Percentiles rank a stretch among this genome's conserved stretches.
phyloP scores from a whole-genome alignment of 2,888 invertebrate species.

The Gisinianus flammeolus region DNA sequence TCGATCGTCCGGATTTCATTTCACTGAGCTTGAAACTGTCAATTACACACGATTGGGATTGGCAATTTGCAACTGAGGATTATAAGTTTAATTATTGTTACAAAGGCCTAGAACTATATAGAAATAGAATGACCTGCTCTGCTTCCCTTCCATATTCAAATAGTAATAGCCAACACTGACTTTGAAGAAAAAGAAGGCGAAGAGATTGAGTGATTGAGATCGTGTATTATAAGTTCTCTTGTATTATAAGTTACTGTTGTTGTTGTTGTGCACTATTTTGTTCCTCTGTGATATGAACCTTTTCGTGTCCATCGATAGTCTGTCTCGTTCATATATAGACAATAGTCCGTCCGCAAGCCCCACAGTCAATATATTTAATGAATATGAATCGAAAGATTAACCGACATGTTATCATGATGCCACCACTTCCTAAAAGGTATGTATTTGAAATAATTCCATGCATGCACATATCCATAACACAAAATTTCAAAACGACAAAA shows the following conservation, averaged over 20 bases:
- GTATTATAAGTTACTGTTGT: background rate
- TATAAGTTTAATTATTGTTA: background rate
- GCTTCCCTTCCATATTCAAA: background rate
- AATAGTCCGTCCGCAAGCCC: background rate
- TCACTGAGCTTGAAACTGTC: background rate
- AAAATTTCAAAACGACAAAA: too few species aligned
- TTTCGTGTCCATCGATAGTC: too few species aligned
- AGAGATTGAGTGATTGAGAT: background rate
- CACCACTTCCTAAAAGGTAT: conserved; percentile 36
- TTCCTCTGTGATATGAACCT: background rate
- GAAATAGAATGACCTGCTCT: background rate
- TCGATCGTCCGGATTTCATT: background rate
- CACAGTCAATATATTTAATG: background rate
- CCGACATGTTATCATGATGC: conserved; percentile 22
- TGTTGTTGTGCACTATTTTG: background rate
- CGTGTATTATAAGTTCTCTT: background rate
- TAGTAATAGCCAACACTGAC: too few species aligned
- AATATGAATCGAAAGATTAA: background rate
- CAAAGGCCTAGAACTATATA: background rate
- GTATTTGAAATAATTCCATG: background rate
- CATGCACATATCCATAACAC: background rate
- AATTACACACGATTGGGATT: background rate
- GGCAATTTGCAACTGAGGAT: background rate
- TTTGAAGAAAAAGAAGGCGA: background rate
- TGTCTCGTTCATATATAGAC: background rate